Conservation (phyloP, 2,888 invertebrate species). For the Cantharis lateralis region DNA sequence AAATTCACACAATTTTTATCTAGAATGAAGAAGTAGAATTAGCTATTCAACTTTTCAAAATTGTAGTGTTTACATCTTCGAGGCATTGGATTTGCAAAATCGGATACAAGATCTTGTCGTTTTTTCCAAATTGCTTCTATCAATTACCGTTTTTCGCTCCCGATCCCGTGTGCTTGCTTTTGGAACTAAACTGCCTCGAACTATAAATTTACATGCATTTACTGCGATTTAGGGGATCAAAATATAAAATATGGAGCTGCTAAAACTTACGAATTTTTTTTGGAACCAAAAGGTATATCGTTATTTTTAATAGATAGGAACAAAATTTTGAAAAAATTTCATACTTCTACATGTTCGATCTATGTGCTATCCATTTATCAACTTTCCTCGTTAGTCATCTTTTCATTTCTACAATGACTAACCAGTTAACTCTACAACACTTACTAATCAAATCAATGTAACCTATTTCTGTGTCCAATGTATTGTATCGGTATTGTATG, state of each 20-base stretch:
- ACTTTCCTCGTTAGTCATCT: not conserved
- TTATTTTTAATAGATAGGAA: not conserved
- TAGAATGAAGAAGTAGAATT: not conserved
- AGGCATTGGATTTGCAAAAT: not conserved
- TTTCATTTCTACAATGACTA: not conserved
- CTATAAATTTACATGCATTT: not conserved
- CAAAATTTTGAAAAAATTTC: not conserved
- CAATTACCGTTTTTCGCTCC: not conserved
- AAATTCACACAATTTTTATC: constrained; percentile 8
- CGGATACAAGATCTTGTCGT: too few species aligned
- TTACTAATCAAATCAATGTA: not conserved
- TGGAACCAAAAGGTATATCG: not conserved
- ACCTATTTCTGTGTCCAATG: not conserved
- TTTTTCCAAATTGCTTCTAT: not conserved
- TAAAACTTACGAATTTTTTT: not conserved
- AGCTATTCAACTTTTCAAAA: not conserved
- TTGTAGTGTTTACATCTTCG: not conserved
- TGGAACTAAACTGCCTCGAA: not conserved
- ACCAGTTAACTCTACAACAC: not conserved
- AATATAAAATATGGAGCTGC: not conserved
- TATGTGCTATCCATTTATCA: not conserved
- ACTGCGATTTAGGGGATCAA: not conserved
- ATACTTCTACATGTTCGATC: not conserved
- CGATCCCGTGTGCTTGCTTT: not conserved
- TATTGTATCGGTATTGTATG: not conserved